Evolutionary conservation across 2,888 invertebrate genomes (phyloP).

Genomic region (Dolichomitus sp.): DNA sequence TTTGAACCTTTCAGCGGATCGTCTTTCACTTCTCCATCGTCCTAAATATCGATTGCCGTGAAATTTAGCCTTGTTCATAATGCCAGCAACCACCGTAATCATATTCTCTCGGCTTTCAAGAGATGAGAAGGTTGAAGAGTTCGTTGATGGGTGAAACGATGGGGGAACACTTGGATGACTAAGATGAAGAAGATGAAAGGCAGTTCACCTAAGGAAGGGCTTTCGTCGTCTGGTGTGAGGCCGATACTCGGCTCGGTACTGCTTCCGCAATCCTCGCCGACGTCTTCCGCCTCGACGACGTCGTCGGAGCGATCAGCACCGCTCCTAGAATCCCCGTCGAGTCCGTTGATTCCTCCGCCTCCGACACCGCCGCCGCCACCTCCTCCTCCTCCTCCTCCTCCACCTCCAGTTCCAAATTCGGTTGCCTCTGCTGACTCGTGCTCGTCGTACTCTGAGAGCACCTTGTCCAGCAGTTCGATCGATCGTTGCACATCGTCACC

Average conservation of each 20-base stretch:
- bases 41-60: constrained; percentile 13
- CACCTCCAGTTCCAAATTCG: constrained; percentile 84
- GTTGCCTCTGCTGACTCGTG: constrained; percentile 88
- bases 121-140: background rate
- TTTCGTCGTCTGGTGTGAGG: constrained; percentile 89
- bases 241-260: constrained; percentile 87
- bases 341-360: constrained; percentile 70
- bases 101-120: constrained; percentile 15
- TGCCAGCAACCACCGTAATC: constrained; percentile 33
- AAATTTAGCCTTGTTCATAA: constrained; percentile 23
- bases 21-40: background rate
- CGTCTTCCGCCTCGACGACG: constrained; percentile 67
- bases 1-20: background rate
- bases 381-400: constrained; percentile 77
- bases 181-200: constrained; percentile 20
- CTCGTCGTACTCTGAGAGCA: constrained; percentile 96
- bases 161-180: constrained; percentile 31
- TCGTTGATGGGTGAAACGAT: constrained; percentile 10
- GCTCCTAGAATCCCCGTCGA: constrained; percentile 58
- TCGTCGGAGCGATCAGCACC: constrained; percentile 55
- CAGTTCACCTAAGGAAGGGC: constrained; percentile 90
- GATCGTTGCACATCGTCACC: constrained; percentile 96
- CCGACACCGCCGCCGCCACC: constrained; percentile 84
- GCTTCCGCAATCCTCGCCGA: constrained; percentile 83
- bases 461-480: constrained; percentile 95